phyloP scores from a whole-genome alignment of 2,797 vertebrate genomes.

The Enteromius viviparus region DNA sequence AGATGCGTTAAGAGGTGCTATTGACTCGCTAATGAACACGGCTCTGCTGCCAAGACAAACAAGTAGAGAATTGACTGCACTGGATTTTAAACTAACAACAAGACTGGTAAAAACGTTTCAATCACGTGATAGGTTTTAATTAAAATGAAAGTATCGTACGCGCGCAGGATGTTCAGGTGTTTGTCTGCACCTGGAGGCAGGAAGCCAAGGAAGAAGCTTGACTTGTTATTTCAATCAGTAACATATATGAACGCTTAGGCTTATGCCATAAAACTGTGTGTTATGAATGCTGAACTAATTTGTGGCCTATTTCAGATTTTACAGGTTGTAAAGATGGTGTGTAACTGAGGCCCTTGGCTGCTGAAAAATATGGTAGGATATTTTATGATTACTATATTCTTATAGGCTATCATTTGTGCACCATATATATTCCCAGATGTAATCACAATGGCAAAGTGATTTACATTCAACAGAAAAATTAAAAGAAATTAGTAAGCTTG shows the following conservation, averaged over 20 bases:
- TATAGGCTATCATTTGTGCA: neutral
- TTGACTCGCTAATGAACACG: slow-evolving; percentile 43
- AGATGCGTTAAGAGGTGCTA: slow-evolving; percentile 28
- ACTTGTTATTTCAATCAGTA: neutral
- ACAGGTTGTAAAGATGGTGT: neutral
- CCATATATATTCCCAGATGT: neutral
- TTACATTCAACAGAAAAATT: neutral
- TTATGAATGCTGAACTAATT: neutral
- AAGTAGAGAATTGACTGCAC: neutral
- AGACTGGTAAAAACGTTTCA: neutral
- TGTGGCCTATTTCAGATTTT: neutral
- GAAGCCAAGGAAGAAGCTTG: neutral
- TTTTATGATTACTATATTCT: neutral
- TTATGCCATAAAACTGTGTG: neutral
- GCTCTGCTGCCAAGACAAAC: slow-evolving; percentile 18
- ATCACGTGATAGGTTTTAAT: neutral
- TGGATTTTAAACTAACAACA: slow-evolving; percentile 1
- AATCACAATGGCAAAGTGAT: neutral
- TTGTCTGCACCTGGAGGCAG: slow-evolving; percentile 19
- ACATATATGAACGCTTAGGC: neutral
- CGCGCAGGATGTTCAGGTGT: neutral
- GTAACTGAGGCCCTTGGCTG: neutral
- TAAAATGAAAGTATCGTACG: neutral
- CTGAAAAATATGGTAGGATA: neutral
- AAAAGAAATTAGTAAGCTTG: neutral